These are phyloP conservation scores for Elymnias hypermnestra DNA, from an alignment of 1,140 invertebrate genomes.

Conservation along the genomic window DNA sequence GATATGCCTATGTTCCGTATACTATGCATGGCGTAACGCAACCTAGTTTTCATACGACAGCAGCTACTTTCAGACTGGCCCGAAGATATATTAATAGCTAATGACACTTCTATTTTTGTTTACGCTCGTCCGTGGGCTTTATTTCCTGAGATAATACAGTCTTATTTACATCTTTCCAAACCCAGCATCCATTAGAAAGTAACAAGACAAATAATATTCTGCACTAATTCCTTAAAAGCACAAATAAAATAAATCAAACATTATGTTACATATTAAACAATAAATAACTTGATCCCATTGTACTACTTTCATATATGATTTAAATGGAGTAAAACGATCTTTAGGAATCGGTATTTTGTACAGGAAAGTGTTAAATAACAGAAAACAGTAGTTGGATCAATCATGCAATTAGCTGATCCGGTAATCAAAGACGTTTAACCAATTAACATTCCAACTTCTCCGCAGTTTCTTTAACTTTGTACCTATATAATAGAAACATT, in stretches of 20 bases:
- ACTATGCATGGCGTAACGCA: constrained; percentile 40
- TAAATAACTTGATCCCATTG: too few species aligned
- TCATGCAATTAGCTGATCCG: constrained; percentile 16
- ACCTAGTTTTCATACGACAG: constrained; percentile 48
- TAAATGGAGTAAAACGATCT: too few species aligned
- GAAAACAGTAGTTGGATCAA: background rate
- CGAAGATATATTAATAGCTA: constrained; percentile 38
- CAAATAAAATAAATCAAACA: too few species aligned
- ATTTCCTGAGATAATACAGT: background rate
- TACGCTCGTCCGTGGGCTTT: constrained; percentile 15
- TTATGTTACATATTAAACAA: too few species aligned
- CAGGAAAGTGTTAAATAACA: constrained; percentile 1
- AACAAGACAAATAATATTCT: too few species aligned
- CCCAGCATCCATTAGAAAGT: too few species aligned
- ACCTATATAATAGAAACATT: constrained; percentile 11
- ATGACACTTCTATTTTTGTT: constrained; percentile 45
- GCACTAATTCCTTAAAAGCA: too few species aligned
- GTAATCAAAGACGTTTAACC: constrained; percentile 18
- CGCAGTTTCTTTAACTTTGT: background rate
- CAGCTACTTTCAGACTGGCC: constrained; percentile 34
- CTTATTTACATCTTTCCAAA: too few species aligned
- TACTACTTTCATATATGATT: too few species aligned
- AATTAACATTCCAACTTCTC: constrained; percentile 16
- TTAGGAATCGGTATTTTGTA: too few species aligned
- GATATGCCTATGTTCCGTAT: constrained; percentile 25